phyloP scores from a whole-genome alignment of 2,113 vertebrate species.

The Odocoileus hemionus region DNA sequence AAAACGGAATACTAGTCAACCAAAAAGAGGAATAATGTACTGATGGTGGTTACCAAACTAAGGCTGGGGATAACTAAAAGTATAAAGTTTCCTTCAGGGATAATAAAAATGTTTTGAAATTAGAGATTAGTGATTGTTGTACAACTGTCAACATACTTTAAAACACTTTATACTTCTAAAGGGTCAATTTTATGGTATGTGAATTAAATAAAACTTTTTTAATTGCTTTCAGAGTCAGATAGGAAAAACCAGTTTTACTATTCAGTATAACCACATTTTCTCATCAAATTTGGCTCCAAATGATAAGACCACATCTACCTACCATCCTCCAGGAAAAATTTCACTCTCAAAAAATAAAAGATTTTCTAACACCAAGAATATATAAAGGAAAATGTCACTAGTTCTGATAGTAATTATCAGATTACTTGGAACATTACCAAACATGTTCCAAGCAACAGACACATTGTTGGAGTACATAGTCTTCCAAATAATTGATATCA shows the following conservation, averaged over 20 bases:
- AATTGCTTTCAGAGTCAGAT: not conserved
- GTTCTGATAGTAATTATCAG: not conserved
- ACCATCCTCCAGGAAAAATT: not conserved
- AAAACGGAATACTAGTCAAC: not conserved
- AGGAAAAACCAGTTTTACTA: not conserved
- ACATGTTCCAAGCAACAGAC: not conserved
- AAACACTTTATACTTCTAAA: not conserved
- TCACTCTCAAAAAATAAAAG: not conserved
- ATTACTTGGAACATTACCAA: not conserved
- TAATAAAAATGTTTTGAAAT: conserved; percentile 21
- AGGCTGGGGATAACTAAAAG: not conserved
- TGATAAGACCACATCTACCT: not conserved
- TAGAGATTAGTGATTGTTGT: not conserved
- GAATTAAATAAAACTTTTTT: conserved; percentile 8
- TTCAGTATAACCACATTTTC: not conserved
- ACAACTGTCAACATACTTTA: not conserved
- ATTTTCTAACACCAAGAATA: not conserved
- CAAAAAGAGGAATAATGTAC: not conserved
- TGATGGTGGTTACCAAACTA: not conserved
- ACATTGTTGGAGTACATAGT: not conserved
- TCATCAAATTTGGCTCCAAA: not conserved
- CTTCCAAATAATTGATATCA: not conserved
- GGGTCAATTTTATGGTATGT: not conserved
- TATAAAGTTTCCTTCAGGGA: not conserved
- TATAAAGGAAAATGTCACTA: not conserved